phyloP scores from a whole-genome alignment of 2,888 invertebrate species.

The Alitta virens region DNA sequence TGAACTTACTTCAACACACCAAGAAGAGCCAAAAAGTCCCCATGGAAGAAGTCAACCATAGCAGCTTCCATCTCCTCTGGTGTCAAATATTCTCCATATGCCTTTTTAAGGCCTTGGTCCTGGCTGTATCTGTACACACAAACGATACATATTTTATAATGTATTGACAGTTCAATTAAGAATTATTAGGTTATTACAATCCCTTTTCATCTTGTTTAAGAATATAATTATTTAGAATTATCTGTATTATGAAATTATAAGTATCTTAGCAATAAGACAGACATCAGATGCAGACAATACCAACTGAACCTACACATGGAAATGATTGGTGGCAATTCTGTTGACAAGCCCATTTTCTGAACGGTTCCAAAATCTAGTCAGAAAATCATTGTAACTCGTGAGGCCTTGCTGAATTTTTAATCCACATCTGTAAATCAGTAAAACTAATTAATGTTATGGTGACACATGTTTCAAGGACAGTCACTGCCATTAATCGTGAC shows the following conservation, averaged over 20 bases:
- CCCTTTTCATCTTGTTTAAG: too few species aligned
- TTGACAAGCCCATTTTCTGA: conserved; percentile 35
- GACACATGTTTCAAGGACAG: too few species aligned
- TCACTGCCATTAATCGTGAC: too few species aligned
- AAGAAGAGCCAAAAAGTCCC: conserved; percentile 38
- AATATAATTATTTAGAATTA: too few species aligned
- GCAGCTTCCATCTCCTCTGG: conserved; percentile 36
- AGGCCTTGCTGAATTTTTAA: conserved; percentile 34
- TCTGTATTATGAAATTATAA: too few species aligned
- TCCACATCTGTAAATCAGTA: conserved; percentile 34
- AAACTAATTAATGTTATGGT: too few species aligned
- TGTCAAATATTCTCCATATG: conserved; percentile 17
- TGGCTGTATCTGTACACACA: conserved; percentile 1
- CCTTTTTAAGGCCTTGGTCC: background rate
- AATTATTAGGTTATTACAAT: too few species aligned
- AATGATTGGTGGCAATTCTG: conserved; percentile 28
- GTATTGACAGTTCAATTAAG: too few species aligned
- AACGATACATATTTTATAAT: too few species aligned
- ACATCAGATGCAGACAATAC: too few species aligned
- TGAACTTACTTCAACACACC: conserved; percentile 35
- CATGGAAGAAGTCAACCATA: conserved; percentile 38
- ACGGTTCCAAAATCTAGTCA: conserved; percentile 37
- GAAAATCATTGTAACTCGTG: conserved; percentile 38
- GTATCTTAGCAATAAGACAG: too few species aligned
- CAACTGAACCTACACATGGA: conserved; percentile 38